A percentile compares a stretch with the other conserved stretches of the same genome.
Conservation (phyloP, 2,113 vertebrate species). For the Rhinoderma darwinii region DNA sequence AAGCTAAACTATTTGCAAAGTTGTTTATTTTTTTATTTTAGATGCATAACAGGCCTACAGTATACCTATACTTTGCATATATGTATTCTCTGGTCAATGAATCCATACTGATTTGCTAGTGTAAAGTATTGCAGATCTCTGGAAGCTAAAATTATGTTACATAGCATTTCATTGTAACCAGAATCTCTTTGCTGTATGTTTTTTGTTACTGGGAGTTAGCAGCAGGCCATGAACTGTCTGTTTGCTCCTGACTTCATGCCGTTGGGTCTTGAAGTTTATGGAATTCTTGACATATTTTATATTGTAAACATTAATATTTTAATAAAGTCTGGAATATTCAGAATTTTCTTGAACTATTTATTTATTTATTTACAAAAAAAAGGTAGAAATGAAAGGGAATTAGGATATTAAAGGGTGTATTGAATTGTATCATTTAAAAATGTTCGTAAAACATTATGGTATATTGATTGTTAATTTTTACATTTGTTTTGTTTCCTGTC, state of each 20-base stretch:
- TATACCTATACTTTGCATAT: not conserved
- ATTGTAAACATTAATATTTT: conserved; percentile 31
- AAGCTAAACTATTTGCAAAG: not conserved
- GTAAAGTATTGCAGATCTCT: not conserved
- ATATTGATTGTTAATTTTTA: too few species aligned
- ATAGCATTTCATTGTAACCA: not conserved
- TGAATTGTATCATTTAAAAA: too few species aligned
- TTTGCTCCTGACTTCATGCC: not conserved
- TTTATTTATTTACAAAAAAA: not conserved
- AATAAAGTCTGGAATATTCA: conserved; percentile 36
- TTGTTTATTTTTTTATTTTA: not conserved
- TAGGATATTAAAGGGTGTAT: too few species aligned
- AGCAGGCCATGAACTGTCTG: not conserved
- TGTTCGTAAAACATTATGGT: too few species aligned
- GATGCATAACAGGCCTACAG: not conserved
- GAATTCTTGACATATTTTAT: conserved; percentile 38
- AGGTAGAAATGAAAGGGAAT: too few species aligned
- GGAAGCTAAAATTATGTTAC: not conserved
- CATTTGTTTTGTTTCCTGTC: too few species aligned
- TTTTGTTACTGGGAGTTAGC: conserved; percentile 26
- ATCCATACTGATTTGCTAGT: not conserved
- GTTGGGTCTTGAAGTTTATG: conserved; percentile 8
- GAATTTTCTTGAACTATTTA: not conserved
- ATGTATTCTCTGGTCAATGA: conserved; percentile 3
- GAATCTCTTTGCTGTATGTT: conserved; percentile 26